phyloP scores from a whole-genome alignment of 2,888 invertebrate genomes.

The Smittia aterrima region DNA sequence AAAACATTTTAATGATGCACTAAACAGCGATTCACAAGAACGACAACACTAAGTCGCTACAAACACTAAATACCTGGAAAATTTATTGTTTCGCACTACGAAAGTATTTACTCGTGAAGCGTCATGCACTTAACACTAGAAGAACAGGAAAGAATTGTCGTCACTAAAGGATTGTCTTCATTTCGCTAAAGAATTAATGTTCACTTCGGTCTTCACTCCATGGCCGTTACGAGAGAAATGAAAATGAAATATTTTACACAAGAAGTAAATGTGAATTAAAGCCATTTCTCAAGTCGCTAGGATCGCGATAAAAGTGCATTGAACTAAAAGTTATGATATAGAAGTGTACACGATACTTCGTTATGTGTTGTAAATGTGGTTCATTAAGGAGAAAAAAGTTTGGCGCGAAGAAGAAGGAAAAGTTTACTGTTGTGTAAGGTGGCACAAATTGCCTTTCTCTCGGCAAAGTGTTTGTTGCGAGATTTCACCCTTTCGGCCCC shows the following conservation, averaged over 20 bases:
- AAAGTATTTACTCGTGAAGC: background rate
- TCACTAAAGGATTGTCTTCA: background rate
- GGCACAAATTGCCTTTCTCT: no score
- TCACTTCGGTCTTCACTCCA: slow-evolving; percentile 8
- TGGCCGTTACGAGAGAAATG: background rate
- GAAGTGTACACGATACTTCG: background rate
- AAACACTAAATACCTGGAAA: slow-evolving; percentile 31
- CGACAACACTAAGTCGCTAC: slow-evolving; percentile 18
- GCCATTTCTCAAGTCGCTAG: background rate
- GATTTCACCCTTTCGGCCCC: background rate
- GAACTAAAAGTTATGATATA: slow-evolving; percentile 23
- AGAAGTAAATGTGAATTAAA: slow-evolving; percentile 4
- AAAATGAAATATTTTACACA: background rate
- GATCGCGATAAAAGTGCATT: slow-evolving; percentile 36
- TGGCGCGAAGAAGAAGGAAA: no score
- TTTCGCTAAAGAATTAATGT: background rate
- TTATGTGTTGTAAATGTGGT: background rate
- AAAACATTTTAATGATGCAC: background rate
- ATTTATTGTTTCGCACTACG: background rate
- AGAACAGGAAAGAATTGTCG: background rate
- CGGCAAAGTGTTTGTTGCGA: background rate
- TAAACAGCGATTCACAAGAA: background rate
- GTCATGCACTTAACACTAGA: slow-evolving; percentile 7
- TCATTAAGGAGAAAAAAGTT: no score
- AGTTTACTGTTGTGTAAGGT: no score